Evolutionary conservation across 2,888 invertebrate genomes (phyloP), one percentile per base, ranked within the genome.

Genomic region (Eupithecia subumbrata): DNA sequence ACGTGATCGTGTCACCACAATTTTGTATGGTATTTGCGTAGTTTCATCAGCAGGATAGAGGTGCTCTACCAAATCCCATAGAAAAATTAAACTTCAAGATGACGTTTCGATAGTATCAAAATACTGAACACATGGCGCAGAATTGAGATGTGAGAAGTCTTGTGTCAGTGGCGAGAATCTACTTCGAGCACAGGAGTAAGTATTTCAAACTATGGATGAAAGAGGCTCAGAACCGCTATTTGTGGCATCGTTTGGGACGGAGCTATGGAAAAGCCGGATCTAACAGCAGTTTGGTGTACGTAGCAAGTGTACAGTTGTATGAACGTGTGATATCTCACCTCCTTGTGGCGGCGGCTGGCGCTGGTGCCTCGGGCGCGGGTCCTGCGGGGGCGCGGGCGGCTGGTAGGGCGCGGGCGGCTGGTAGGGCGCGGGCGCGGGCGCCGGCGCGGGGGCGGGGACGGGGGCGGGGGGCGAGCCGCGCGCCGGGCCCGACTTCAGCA

Each of bases 401-500:
- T 76, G 77, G 84, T 83, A 86, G 78, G 84, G 85, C 56, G 83
- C 74, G 22, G n/a, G n/a, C n/a, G n/a, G n/a, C n/a, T n/a, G n/a
- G n/a, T n/a, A n/a, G n/a, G 89, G 84, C 7, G 90, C 34, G 5
- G 34, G 34, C 34, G 75, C 82, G 82, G 78, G 74, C 68, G 72
- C 79, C 71, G 80, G 66, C 52, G 81, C 85, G 70, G 80, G 66
- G 43, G 81, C 85, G 73, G 84, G 87, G 67, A 84, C 88, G 77
- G 82, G 75, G 81, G 80, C 76, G 67, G 81, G 78, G 56, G 83
- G 75, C 77, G 85, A 79, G 79, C 81, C 77, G 84, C 88, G 81
- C 87, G 86, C 77, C 72, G 83, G 77, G 79, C 86, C 95, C 22
- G 96, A 96, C 95, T 98, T 98, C 85, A 98, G 96, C 84, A 98